Evolutionary conservation across 2,113 vertebrate species (phyloP), one percentile per base, ranked within the genome.

Genomic region (Andinoacara biseriatus): DNA sequence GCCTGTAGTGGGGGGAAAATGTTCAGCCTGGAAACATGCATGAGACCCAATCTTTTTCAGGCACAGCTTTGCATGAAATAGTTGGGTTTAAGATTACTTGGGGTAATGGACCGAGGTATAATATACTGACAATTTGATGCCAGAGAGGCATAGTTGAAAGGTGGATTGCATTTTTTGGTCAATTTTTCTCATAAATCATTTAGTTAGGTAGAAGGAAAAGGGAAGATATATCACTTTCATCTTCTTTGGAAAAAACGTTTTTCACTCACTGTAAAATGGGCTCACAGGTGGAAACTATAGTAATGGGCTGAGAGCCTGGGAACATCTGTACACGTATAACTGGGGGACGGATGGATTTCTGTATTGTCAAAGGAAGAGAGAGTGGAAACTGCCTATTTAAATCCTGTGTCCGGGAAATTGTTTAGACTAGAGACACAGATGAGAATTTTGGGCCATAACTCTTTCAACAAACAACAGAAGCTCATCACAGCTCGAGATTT

Each of bases 401-500:
- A 91, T 85, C 85, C 81, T 60, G 52, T 43, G 81, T 85, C 78
- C 76, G 88, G 88, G 76, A 89, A 91, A 84, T 83, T 92, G 91
- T 94, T 94, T 93, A 93, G 90, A 84, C 89, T 93, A 15, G 58
- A 89, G 80, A 93, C 81, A 63, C 84, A 85, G 83, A 90, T 82
- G 89, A 92, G 83, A 88, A 88, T 84, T 84, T 84, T 74, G 56
- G 72, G 40, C 82, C 61, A 78, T 69, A n/a, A 72, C 85, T 92
- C 83, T 94, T 91, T 93, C 92, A 93, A 95, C 91, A 94, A 95
- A 93, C 90, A 92, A 58, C 79, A 74, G 75, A 81, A 93, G 72
- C 83, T 91, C 79, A 76, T 90, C 89, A 90, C 89, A 81, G 91
- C 86, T 88, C 87, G 63, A 87, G 87, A 90, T 89, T 76, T 52